A percentile compares a stretch with the other conserved stretches of the same genome.
Conservation (phyloP, 2,113 vertebrate species). For the Actenoides lindsayi region DNA sequence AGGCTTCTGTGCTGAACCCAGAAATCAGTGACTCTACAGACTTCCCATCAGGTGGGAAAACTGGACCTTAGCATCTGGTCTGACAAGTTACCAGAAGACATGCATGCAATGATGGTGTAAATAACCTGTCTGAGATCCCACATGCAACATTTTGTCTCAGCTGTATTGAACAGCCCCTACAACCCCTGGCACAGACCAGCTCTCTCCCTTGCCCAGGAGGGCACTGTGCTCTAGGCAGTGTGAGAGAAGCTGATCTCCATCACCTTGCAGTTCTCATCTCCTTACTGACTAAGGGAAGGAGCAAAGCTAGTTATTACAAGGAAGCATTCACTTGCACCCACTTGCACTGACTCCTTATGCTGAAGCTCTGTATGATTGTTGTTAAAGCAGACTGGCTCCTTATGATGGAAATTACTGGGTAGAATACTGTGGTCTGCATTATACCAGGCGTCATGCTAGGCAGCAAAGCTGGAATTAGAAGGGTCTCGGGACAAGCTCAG, state of each 20-base stretch:
- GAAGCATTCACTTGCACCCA: background rate
- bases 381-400: background rate
- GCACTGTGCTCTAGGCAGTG: background rate
- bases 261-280: background rate
- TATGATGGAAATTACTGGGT: background rate
- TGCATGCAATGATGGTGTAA: background rate
- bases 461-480: background rate
- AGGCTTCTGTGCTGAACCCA: background rate
- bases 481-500: background rate
- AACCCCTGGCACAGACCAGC: background rate
- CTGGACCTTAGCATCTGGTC: background rate
- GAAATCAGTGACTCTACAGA: background rate
- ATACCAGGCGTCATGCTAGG: background rate
- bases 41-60: background rate
- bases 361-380: background rate
- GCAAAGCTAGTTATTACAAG: background rate
- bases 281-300: background rate
- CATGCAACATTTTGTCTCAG: background rate
- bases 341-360: background rate
- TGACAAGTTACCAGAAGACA: background rate
- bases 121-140: background rate
- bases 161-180: background rate
- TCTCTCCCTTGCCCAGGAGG: background rate
- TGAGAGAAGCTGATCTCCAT: background rate
- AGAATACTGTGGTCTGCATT: background rate